phyloP scores from a whole-genome alignment of 2,797 vertebrate genomes.

The Bradypodion pumilum region DNA sequence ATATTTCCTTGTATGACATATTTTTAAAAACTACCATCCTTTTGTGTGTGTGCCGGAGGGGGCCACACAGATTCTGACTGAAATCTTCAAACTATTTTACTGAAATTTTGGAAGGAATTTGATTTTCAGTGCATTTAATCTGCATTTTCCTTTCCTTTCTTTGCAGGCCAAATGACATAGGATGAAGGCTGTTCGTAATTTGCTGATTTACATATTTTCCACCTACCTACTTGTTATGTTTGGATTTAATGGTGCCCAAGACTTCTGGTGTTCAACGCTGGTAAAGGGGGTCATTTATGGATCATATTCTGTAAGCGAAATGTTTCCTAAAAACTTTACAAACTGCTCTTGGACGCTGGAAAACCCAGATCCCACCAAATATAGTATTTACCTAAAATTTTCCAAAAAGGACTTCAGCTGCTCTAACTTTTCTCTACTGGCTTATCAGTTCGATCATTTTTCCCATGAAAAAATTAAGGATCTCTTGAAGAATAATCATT shows the following conservation, averaged over 20 bases:
- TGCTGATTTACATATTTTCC: constrained; percentile 99
- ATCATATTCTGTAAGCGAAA: constrained; percentile 99
- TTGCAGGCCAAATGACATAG: constrained; percentile 99
- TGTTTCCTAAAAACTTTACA: constrained; percentile 99
- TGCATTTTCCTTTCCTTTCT: constrained; percentile 84
- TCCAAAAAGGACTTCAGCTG: constrained; percentile 98
- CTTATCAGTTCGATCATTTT: constrained; percentile 99
- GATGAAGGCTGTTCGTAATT: constrained; percentile 99
- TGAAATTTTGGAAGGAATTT: constrained; percentile 75
- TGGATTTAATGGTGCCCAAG: constrained; percentile 99
- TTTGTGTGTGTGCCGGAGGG: constrained; percentile 63
- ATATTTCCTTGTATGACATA: constrained; percentile 67
- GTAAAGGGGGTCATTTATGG: constrained; percentile 99
- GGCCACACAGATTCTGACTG: constrained; percentile 66
- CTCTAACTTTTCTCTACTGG: constrained; percentile 96
- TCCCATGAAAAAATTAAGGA: constrained; percentile 99
- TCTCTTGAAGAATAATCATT: constrained; percentile 95
- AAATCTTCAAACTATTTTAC: constrained; percentile 81
- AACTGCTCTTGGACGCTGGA: constrained; percentile 99
- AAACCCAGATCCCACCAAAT: constrained; percentile 99
- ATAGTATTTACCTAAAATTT: constrained; percentile 99
- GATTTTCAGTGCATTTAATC: constrained; percentile 76
- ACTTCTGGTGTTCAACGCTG: constrained; percentile 99
- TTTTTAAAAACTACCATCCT: constrained; percentile 75
- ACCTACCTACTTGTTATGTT: constrained; percentile 99